Evolutionary conservation across 2,888 invertebrate genomes (phyloP).

Genomic region (Trichacis sp.): DNA sequence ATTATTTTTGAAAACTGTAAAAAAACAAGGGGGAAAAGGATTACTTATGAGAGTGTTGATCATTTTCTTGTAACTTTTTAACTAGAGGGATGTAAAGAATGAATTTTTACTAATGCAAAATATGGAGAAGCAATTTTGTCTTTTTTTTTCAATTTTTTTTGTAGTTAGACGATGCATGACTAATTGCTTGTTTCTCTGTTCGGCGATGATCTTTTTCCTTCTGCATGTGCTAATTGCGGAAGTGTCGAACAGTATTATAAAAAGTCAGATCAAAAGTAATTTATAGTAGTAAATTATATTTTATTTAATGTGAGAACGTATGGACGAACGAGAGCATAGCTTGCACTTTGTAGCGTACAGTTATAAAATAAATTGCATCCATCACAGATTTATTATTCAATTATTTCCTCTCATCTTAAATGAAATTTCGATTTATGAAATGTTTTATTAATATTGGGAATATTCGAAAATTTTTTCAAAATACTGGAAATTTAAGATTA

Average conservation of each 20-base stretch:
- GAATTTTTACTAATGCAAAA: slow-evolving; percentile 3
- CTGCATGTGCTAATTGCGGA: slow-evolving; percentile 7
- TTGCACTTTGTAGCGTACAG: slow-evolving; percentile 46
- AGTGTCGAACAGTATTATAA: slow-evolving; percentile 34
- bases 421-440: no score
- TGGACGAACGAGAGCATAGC: slow-evolving; percentile 27
- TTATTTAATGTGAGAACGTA: slow-evolving; percentile 34
- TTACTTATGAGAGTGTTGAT: slow-evolving; percentile 1
- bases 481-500: no score
- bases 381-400: slow-evolving; percentile 34
- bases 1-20: background rate
- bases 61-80: background rate
- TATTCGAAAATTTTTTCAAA: no score
- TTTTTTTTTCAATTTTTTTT: background rate
- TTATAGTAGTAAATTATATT: slow-evolving; percentile 40
- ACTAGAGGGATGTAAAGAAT: background rate
- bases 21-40: background rate
- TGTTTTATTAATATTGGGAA: no score
- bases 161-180: no score
- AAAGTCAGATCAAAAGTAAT: slow-evolving; percentile 41
- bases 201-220: slow-evolving; percentile 7
- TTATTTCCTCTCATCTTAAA: no score
- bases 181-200: slow-evolving; percentile 3
- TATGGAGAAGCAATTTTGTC: background rate
- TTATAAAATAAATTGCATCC: slow-evolving; percentile 50